Conservation (phyloP, 1,140 invertebrate genomes). For the Bemisia tabaci region DNA sequence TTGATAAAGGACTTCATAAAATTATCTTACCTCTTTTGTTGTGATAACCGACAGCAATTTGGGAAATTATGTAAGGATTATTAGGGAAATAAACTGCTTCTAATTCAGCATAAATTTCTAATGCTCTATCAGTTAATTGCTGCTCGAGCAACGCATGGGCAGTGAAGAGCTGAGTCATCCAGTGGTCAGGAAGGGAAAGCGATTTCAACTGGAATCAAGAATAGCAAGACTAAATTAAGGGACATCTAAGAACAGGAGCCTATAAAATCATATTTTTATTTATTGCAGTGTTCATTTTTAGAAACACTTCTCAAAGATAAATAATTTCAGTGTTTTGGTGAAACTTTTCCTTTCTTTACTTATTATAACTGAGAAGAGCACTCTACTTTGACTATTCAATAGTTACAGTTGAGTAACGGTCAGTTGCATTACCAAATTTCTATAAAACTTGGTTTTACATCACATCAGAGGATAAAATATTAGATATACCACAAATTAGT, state of each 20-base stretch:
- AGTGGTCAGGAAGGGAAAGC: slow-evolving; percentile 75
- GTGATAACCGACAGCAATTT: slow-evolving; percentile 84
- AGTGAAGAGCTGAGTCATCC: slow-evolving; percentile 89
- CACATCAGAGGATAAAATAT: too few relatives aligned
- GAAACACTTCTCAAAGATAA: not conserved
- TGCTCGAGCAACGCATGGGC: slow-evolving; percentile 83
- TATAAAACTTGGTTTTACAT: too few relatives aligned
- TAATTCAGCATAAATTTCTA: slow-evolving; percentile 65
- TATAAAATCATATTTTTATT: not conserved
- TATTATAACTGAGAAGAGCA: too few relatives aligned
- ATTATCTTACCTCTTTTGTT: slow-evolving; percentile 78
- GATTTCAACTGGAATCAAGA: slow-evolving; percentile 39
- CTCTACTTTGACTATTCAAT: too few relatives aligned
- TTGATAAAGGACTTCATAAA: too few relatives aligned
- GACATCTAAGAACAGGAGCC: not conserved
- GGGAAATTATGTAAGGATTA: slow-evolving; percentile 79
- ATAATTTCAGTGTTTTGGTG: too few relatives aligned
- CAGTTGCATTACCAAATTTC: too few relatives aligned
- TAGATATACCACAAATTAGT: too few relatives aligned
- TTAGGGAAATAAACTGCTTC: slow-evolving; percentile 66
- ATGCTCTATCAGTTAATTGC: slow-evolving; percentile 77
- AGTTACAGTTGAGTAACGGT: too few relatives aligned
- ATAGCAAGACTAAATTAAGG: slow-evolving; percentile 7
- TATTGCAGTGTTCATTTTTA: not conserved
- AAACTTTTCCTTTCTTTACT: too few relatives aligned